Percentiles rank a stretch among this genome's conserved stretches.
Conservation (phyloP, 1,140 invertebrate genomes). For the Drosophila auraria region DNA sequence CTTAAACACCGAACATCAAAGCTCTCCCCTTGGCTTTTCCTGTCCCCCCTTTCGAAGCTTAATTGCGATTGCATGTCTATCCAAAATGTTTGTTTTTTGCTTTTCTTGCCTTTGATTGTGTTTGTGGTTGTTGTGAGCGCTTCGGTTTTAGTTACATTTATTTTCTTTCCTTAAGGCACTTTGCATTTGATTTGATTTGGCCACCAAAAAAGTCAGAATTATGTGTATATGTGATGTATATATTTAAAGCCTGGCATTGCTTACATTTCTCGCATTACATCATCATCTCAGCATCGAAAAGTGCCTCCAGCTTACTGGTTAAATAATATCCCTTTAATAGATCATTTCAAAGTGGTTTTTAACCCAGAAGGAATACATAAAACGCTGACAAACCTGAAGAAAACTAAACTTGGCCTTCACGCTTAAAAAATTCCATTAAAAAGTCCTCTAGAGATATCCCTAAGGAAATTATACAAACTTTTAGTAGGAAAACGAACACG, state of each 20-base stretch:
- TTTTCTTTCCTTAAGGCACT: slow-evolving; percentile 22
- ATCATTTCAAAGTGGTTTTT: not conserved
- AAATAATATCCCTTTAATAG: not conserved
- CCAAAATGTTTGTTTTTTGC: slow-evolving; percentile 36
- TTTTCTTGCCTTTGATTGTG: slow-evolving; percentile 41
- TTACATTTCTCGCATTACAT: slow-evolving; percentile 38
- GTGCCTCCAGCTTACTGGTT: not conserved
- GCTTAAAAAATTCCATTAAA: too few relatives aligned
- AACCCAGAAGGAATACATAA: too few relatives aligned
- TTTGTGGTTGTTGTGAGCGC: slow-evolving; percentile 37
- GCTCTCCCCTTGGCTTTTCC: slow-evolving; percentile 14
- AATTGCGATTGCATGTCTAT: slow-evolving; percentile 50
- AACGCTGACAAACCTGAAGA: too few relatives aligned
- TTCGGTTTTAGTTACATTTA: slow-evolving; percentile 31
- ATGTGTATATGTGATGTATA: slow-evolving; percentile 20
- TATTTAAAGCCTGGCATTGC: slow-evolving; percentile 28
- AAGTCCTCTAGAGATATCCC: too few relatives aligned
- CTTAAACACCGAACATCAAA: slow-evolving; percentile 46
- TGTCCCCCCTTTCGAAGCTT: slow-evolving; percentile 11
- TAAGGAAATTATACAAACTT: too few relatives aligned
- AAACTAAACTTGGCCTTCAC: too few relatives aligned
- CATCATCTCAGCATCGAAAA: slow-evolving; percentile 13
- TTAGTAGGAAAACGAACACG: too few relatives aligned
- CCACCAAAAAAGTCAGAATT: slow-evolving; percentile 20
- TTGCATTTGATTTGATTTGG: slow-evolving; percentile 37